Evolutionary conservation across 2,797 vertebrate genomes (phyloP), one percentile per base, ranked within the genome.

Genomic region (Gallirallus australis): DNA sequence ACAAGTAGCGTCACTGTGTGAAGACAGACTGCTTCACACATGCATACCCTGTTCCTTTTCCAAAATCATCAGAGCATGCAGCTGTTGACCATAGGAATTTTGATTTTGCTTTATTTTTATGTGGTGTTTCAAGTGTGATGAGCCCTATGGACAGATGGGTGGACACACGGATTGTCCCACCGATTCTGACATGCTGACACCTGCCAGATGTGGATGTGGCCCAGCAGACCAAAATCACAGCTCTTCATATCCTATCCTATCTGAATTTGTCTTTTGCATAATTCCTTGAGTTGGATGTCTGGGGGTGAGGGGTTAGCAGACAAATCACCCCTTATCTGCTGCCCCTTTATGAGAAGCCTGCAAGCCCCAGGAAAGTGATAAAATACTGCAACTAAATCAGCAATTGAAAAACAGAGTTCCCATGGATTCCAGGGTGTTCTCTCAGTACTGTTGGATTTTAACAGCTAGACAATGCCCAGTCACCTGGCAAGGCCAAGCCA

Each of bases 1-100:
- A 28, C 35, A n/a, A 11, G 16, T 1, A 40, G 72, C 63, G 19
- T 54, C 48, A 39, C 45, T 27, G 12, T 0, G 0, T 40, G 30
- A 45, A 77, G 60, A 37, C 30, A 68, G 59, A 27, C 25, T 64
- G 23, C 31, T 80, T 54, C 39, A 39, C 6, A 11, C 8, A 7
- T 54, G 47, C 47, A 47, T 11, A 23, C 21, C 12, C 28, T 25
- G n/a, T 71, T 9, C 25, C 35, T 71, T 76, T 53, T 31, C 57
- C 0, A 3, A 50, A 76, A 57, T 52, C 50, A 72, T 12, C 50
- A 28, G 59, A 64, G 39, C 9, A 3, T 63, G 81, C 53, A 64
- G 63, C 59, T 82, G 53, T n/a, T 35, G 48, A 68, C 52, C 48
- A 76, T 7, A 54, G 91, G 23, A 76, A 52, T 71, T 88, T 76